Evolutionary conservation across 2,797 vertebrate species (phyloP).

Genomic region (Threskiornis aethiopicus): DNA sequence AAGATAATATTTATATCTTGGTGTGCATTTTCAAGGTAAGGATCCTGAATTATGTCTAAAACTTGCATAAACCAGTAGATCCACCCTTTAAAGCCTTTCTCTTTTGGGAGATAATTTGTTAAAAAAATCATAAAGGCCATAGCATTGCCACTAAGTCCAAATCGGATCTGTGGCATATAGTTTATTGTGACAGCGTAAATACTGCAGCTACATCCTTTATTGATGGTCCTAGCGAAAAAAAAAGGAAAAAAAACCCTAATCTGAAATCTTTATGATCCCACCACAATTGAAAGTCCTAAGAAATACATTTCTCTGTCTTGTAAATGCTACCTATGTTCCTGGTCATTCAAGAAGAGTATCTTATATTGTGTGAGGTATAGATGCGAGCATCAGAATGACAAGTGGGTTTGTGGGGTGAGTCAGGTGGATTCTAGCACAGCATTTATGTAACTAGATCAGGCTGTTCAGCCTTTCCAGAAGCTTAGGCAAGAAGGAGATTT

Average conservation of each 20-base stretch:
- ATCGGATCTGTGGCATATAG: neutral
- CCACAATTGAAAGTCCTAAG: neutral
- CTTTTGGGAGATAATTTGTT: neutral
- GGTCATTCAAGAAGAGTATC: neutral
- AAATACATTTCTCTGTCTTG: neutral
- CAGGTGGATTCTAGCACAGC: neutral
- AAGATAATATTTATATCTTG: neutral
- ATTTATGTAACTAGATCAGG: neutral
- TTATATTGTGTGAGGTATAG: neutral
- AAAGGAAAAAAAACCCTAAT: neutral
- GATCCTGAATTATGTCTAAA: neutral
- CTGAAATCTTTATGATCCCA: neutral
- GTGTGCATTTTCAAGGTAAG: neutral
- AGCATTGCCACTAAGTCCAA: neutral
- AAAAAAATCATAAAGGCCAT: neutral
- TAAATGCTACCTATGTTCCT: neutral
- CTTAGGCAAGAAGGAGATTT: neutral
- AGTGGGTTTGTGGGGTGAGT: neutral
- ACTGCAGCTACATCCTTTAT: neutral
- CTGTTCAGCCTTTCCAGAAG: neutral
- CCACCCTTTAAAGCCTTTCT: neutral
- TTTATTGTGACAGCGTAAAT: neutral
- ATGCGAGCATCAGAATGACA: neutral
- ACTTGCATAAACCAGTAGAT: neutral
- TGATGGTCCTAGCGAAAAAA: neutral